These are phyloP conservation scores for Nothoprocta perdicaria DNA, from an alignment of 2,113 vertebrate species.

Conservation along the genomic window DNA sequence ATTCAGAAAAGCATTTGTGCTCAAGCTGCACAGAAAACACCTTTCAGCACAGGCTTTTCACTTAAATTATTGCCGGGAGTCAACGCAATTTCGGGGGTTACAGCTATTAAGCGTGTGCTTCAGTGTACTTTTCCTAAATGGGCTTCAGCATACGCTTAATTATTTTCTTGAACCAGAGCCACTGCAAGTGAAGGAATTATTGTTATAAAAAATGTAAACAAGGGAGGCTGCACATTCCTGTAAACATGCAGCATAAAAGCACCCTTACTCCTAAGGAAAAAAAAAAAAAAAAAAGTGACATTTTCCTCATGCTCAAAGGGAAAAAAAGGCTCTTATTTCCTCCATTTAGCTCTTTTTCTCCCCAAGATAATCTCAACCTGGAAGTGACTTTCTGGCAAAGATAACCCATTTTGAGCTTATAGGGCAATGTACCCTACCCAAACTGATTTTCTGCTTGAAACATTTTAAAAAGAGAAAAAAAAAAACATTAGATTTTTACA, in stretches of 20 bases:
- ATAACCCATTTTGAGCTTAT: rapidly evolving
- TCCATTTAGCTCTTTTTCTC: background rate
- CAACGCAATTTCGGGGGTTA: background rate
- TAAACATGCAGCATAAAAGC: background rate
- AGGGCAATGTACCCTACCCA: rapidly evolving
- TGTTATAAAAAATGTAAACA: conserved; percentile 13
- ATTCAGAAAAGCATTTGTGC: background rate
- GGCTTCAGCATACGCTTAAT: background rate
- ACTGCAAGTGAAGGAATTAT: conserved; percentile 1
- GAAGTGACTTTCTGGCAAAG: background rate
- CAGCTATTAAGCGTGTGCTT: too few relatives aligned
- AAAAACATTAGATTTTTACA: background rate
- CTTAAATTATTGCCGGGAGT: rapidly evolving
- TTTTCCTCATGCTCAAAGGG: background rate
- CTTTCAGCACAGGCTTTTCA: background rate
- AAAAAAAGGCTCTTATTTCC: background rate
- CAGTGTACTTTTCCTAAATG: background rate
- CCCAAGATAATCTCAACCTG: background rate
- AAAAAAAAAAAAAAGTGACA: background rate
- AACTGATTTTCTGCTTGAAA: background rate
- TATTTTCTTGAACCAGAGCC: conserved; percentile 26
- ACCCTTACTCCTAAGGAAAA: background rate
- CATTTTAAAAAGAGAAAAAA: rapidly evolving
- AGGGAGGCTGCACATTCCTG: background rate
- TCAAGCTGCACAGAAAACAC: background rate